Evolutionary conservation across 2,113 vertebrate genomes (phyloP).

Genomic region (Psittacus erithacus): DNA sequence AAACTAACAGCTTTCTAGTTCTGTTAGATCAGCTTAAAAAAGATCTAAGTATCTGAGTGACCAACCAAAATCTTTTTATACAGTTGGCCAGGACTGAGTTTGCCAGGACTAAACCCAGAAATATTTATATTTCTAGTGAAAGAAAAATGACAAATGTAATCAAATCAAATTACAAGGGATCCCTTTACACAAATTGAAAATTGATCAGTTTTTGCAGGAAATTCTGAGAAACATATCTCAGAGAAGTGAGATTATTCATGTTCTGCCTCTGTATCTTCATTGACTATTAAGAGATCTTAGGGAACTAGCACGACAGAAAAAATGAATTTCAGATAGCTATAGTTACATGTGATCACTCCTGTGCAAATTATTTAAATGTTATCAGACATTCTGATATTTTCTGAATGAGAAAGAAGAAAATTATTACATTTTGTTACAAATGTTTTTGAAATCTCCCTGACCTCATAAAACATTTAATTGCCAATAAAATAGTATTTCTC

Average conservation of each 20-base stretch:
- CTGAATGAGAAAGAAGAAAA: not conserved
- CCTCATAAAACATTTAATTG: not conserved
- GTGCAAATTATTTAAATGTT: not conserved
- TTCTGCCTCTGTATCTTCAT: not conserved
- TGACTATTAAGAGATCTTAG: not conserved
- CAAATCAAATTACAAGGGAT: not conserved
- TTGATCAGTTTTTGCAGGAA: not conserved
- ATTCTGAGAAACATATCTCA: not conserved
- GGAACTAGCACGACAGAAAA: not conserved
- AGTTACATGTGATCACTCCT: not conserved
- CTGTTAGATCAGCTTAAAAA: not conserved
- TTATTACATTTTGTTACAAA: not conserved
- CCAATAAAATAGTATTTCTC: not conserved
- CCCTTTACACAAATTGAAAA: not conserved
- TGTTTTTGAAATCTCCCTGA: not conserved
- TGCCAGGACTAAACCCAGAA: not conserved
- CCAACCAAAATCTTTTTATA: not conserved
- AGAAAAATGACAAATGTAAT: not conserved
- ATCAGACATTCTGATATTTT: not conserved
- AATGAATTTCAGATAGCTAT: not conserved
- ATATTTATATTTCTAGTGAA: not conserved
- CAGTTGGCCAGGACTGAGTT: not conserved
- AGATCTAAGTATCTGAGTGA: not conserved
- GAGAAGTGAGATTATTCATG: not conserved
- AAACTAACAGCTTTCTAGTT: not conserved